Conservation (phyloP, 2,113 vertebrate genomes). For the Salvelinus namaycush region DNA sequence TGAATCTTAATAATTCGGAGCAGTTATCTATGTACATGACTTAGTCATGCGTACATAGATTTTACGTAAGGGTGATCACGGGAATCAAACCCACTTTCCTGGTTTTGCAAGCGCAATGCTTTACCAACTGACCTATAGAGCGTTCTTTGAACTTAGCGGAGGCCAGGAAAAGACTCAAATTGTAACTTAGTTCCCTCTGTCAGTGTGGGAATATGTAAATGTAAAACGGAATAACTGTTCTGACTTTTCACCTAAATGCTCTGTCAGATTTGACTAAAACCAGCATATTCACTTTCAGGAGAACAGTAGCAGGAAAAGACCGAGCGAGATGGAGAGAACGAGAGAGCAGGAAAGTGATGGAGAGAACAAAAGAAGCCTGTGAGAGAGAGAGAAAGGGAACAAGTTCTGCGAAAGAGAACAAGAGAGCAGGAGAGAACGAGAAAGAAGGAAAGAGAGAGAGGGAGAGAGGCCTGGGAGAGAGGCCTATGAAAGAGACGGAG, state of each 20-base stretch:
- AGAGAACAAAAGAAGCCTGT: background rate
- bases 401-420: background rate
- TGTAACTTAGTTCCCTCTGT: background rate
- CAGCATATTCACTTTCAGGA: conserved; percentile 65
- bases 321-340: background rate
- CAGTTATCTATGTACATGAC: too few relatives aligned
- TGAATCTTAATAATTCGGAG: too few relatives aligned
- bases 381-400: conserved; percentile 10
- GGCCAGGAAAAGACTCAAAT: background rate
- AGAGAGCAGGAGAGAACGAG: background rate
- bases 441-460: background rate
- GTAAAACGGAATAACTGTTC: conserved; percentile 13
- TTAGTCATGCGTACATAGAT: too few relatives aligned
- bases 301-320: conserved; percentile 29
- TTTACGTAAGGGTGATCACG: too few relatives aligned
- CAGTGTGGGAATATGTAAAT: conserved; percentile 41
- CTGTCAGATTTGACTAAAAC: conserved; percentile 70
- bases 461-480: background rate
- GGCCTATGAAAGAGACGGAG: background rate
- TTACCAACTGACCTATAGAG: background rate
- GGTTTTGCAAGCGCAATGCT: background rate
- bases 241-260: conserved; percentile 53
- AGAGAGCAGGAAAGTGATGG: conserved; percentile 8
- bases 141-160: background rate
- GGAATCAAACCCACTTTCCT: background rate